Evolutionary conservation across 1,140 invertebrate species (phyloP).

Genomic region (Nylanderia fulva): DNA sequence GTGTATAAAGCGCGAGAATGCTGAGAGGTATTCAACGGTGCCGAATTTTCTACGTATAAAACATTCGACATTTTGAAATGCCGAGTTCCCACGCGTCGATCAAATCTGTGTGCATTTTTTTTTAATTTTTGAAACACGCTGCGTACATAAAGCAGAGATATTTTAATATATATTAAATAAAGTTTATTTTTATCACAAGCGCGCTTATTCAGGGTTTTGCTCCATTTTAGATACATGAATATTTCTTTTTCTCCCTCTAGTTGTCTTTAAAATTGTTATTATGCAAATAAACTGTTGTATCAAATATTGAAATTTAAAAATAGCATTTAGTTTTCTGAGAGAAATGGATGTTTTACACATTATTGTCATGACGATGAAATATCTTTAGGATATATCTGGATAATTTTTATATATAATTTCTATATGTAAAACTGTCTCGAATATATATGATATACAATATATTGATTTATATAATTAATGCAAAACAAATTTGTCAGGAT

Average conservation of each 20-base stretch:
- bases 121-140: neutral
- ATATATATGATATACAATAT: neutral
- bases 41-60: neutral
- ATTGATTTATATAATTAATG: neutral
- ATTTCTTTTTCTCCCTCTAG: neutral
- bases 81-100: constrained; percentile 15
- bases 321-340: neutral
- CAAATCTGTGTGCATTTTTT: neutral
- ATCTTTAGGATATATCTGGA: neutral
- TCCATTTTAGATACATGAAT: neutral
- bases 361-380: neutral
- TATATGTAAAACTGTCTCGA: neutral
- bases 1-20: neutral
- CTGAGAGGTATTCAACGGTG: constrained; percentile 10
- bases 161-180: too few species aligned
- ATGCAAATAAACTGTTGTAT: neutral
- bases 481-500: neutral
- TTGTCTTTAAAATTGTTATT: constrained; percentile 11
- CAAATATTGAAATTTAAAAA: neutral
- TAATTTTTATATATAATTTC: neutral
- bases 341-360: neutral
- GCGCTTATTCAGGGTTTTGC: neutral
- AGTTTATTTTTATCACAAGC: too few species aligned
- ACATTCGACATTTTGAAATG: neutral
- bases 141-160: neutral